These are phyloP conservation scores for Hyposoter dolosus DNA, from an alignment of 2,888 invertebrate genomes.

Conservation along the genomic window DNA sequence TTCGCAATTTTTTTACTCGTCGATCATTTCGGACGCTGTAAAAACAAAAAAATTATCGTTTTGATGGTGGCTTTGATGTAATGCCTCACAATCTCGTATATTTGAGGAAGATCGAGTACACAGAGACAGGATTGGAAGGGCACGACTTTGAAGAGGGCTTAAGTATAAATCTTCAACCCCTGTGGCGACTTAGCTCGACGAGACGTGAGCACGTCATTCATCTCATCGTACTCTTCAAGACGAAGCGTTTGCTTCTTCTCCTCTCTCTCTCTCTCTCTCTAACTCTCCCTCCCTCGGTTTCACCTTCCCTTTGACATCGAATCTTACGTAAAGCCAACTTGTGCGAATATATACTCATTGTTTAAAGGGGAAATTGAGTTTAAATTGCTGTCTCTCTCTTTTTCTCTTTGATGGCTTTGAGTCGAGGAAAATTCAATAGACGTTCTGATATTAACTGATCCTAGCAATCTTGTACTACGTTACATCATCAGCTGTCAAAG, in stretches of 20 bases:
- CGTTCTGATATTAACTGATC: slow-evolving; percentile 1
- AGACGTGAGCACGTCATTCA: slow-evolving; percentile 28
- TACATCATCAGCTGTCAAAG: not conserved
- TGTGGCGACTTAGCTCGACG: slow-evolving; percentile 44
- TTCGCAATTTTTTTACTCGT: not conserved
- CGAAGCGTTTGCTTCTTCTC: not conserved
- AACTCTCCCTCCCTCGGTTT: slow-evolving; percentile 8
- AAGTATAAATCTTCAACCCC: slow-evolving; percentile 50
- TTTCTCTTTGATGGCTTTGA: slow-evolving; percentile 10
- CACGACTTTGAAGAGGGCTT: slow-evolving; percentile 49
- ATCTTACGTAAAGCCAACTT: slow-evolving; percentile 82
- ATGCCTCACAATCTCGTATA: slow-evolving; percentile 12
- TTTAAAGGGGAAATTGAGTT: slow-evolving; percentile 80
- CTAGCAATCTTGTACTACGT: not conserved
- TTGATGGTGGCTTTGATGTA: not conserved
- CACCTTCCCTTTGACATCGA: slow-evolving; percentile 79
- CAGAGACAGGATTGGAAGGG: slow-evolving; percentile 14
- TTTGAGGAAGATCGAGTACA: slow-evolving; percentile 38
- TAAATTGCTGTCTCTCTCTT: slow-evolving; percentile 40
- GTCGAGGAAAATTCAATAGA: slow-evolving; percentile 11
- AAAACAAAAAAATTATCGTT: slow-evolving; percentile 18
- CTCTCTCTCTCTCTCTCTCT: slow-evolving; percentile 22
- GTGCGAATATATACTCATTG: slow-evolving; percentile 81
- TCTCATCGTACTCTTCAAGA: slow-evolving; percentile 40
- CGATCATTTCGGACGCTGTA: not conserved